Evolutionary conservation across 2,797 vertebrate genomes (phyloP).

Genomic region (Lagodon rhomboides): DNA sequence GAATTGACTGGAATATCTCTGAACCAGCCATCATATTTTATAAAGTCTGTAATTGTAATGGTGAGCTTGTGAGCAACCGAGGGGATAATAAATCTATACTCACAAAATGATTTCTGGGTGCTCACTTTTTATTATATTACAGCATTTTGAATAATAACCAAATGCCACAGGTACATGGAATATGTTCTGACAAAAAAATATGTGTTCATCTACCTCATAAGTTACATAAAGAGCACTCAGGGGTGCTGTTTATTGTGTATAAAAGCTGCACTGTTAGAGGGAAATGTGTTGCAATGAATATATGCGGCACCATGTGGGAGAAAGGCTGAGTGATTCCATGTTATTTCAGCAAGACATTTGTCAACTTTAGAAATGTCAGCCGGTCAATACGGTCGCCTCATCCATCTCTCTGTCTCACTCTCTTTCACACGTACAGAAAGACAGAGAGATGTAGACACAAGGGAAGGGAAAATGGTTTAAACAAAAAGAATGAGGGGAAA

Average conservation of each 20-base stretch:
- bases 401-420: conserved; percentile 14
- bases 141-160: not conserved
- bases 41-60: not conserved
- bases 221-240: conserved; percentile 7
- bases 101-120: not conserved
- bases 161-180: not conserved
- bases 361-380: conserved; percentile 69
- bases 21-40: not conserved
- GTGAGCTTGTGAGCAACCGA: not conserved
- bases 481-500: not conserved
- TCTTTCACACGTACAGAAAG: conserved; percentile 6
- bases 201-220: conserved; percentile 2
- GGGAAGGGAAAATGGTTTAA: conserved; percentile 1
- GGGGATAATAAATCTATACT: not conserved
- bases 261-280: conserved; percentile 12
- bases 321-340: conserved; percentile 50
- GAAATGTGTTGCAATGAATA: conserved; percentile 27
- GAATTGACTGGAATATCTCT: no score
- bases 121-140: not conserved
- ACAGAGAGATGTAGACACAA: not conserved
- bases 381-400: conserved; percentile 50
- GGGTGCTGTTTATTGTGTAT: not conserved
- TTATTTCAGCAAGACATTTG: conserved; percentile 63
- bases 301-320: conserved; percentile 33
- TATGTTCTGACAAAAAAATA: not conserved